Evolutionary conservation across 2,797 vertebrate species (phyloP).

Genomic region (Halcyon badia): DNA sequence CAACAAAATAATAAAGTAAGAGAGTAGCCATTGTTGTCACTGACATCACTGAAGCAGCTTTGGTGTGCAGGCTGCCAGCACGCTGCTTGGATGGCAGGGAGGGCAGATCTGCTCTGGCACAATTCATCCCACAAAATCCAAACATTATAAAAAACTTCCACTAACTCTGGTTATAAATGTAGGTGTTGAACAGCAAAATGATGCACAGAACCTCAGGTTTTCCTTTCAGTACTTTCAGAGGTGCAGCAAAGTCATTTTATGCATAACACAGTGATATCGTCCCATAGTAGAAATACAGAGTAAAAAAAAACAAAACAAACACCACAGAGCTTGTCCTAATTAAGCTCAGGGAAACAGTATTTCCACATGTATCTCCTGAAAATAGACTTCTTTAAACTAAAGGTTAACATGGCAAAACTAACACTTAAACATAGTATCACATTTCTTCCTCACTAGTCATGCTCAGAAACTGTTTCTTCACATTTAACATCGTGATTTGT

Average conservation of each 20-base stretch:
- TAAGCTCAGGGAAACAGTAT: no score
- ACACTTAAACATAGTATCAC: accelerated
- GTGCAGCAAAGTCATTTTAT: not conserved
- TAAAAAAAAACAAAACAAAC: not conserved
- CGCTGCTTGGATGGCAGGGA: accelerated
- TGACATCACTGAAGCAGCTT: not conserved
- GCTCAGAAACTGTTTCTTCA: not conserved
- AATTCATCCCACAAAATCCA: not conserved
- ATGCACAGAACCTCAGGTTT: accelerated
- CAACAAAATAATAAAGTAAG: not conserved
- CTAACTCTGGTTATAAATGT: not conserved
- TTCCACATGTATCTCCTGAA: not conserved
- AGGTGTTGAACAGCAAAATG: not conserved
- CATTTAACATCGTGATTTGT: not conserved
- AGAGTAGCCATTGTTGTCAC: not conserved
- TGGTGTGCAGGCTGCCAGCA: not conserved
- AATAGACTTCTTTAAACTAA: not conserved
- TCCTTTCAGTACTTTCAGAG: not conserved
- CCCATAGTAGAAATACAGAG: not conserved
- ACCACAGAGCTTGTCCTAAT: no score
- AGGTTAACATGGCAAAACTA: not conserved
- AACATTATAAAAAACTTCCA: not conserved
- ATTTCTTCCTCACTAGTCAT: not conserved
- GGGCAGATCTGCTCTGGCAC: not conserved
- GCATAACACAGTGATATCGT: accelerated